Conservation (phyloP, 2,888 invertebrate species). For the Eristalis tenax region DNA sequence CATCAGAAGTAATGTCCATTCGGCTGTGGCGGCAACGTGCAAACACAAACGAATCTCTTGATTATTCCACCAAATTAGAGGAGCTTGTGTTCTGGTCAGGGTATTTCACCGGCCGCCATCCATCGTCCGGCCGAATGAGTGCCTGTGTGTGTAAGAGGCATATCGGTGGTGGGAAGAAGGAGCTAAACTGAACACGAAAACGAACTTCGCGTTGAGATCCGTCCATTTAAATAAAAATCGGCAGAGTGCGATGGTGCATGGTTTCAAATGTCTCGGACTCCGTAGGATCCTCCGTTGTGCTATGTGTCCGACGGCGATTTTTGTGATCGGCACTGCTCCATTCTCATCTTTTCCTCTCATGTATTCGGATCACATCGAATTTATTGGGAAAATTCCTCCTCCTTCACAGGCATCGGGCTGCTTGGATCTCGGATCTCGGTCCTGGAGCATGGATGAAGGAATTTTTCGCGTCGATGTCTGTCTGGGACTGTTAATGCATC, state of each 20-base stretch:
- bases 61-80: conserved; percentile 71
- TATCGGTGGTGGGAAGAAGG: conserved; percentile 14
- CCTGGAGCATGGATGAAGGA: conserved; percentile 54
- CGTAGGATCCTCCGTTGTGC: conserved; percentile 47
- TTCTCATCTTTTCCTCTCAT: conserved; percentile 50
- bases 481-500: conserved; percentile 70
- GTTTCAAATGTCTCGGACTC: conserved; percentile 55
- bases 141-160: conserved; percentile 5
- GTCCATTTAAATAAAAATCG: conserved; percentile 64
- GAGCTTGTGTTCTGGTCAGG: conserved; percentile 59
- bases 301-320: conserved; percentile 66
- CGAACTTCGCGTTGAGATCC: conserved; percentile 57
- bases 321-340: conserved; percentile 55
- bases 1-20: conserved; percentile 61
- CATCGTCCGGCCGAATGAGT: conserved; percentile 62
- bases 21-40: conserved; percentile 25
- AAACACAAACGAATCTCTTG: conserved; percentile 60
- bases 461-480: conserved; percentile 68
- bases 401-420: not conserved
- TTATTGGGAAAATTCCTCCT: conserved; percentile 55
- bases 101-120: conserved; percentile 44
- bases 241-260: conserved; percentile 63
- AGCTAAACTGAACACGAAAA: conserved; percentile 56
- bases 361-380: conserved; percentile 64
- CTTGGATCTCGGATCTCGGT: conserved; percentile 25